phyloP scores from a whole-genome alignment of 1,140 invertebrate genomes.

The Dreissena rostriformis region DNA sequence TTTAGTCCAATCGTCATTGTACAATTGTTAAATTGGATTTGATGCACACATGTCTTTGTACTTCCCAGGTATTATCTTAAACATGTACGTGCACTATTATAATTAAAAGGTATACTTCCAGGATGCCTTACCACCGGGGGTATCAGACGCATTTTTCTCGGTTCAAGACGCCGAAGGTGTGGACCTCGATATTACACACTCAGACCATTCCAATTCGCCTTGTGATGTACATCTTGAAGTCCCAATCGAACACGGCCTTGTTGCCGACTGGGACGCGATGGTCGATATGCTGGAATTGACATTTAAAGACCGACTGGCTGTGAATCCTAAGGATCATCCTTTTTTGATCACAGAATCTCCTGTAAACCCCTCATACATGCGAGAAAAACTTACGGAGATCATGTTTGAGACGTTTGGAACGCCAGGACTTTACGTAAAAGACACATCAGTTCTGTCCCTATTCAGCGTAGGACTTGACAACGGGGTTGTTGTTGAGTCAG shows the following conservation, averaged over 20 bases:
- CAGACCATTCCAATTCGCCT: neutral
- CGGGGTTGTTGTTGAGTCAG: conserved; percentile 36
- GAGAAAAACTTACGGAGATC: conserved; percentile 36
- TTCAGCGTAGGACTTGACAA: conserved; percentile 24
- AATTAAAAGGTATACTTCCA: neutral
- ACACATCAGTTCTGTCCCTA: conserved; percentile 36
- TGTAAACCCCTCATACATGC: conserved; percentile 33
- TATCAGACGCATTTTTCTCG: neutral
- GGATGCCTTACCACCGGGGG: neutral
- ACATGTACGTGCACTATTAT: no score
- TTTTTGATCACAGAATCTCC: conserved; percentile 34
- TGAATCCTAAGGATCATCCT: conserved; percentile 6
- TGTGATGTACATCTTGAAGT: neutral
- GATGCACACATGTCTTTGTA: no score
- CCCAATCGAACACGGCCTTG: conserved; percentile 36
- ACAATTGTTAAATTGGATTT: no score
- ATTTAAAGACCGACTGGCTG: conserved; percentile 12
- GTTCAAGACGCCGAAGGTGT: neutral
- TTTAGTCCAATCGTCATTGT: no score
- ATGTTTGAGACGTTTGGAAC: conserved; percentile 43
- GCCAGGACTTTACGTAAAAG: conserved; percentile 13
- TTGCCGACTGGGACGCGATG: conserved; percentile 40
- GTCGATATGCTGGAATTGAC: conserved; percentile 23
- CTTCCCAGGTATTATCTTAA: no score
- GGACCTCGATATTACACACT: neutral